Base-by-base conservation (phyloP, 2,888 invertebrate genomes). In the Trissolcus japonicus region DNA sequence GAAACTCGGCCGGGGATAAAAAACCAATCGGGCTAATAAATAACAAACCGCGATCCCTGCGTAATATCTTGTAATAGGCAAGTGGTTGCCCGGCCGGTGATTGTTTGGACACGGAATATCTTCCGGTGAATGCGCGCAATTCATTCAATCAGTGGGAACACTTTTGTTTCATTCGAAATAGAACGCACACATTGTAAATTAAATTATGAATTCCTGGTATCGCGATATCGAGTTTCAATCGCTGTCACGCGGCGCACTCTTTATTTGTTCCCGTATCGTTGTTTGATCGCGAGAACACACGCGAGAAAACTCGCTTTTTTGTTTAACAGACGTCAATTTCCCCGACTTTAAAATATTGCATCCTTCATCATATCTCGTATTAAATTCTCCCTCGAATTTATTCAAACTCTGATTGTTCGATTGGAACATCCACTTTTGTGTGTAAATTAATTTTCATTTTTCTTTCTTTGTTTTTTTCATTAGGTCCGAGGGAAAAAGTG, bases 401-500 rank as follows among this genome's bases (percentile, higher is more conserved):
- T 7, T 35, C 35, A 9, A 35, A 35, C 9, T 35, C 11, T 7
- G 35, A 35, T 35, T 35, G 35, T 35, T 35, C 9, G 9, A 35
- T 35, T 35, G 11, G 9, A 11, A 9, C 9, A 9, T 11, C 35
- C 11, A 35, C 9, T 11, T 35, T 35, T 35, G 0, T 35, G 9
- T 1, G 35, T 9, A 35, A 35, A 35, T 7, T 35, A 35, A 35
- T 35, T 35, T 35, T 35, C 35, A 9, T 35, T 35, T 11, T 35
- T 35, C 9, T 35, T 14, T 14, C 1, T 14, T 46, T n/a, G 4
- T 46, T 14, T 16, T 2, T 25, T 25, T 4, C 25, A 25, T 29
- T 77, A 88, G 88, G 73, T 80, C 83, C 62, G 88, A 87, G 53
- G 81, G 80, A 16, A 87, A 86, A 66, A 83, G 81, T 43, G 80